Evolutionary conservation across 1,140 invertebrate species (phyloP).

Genomic region (Apis mellifera): DNA sequence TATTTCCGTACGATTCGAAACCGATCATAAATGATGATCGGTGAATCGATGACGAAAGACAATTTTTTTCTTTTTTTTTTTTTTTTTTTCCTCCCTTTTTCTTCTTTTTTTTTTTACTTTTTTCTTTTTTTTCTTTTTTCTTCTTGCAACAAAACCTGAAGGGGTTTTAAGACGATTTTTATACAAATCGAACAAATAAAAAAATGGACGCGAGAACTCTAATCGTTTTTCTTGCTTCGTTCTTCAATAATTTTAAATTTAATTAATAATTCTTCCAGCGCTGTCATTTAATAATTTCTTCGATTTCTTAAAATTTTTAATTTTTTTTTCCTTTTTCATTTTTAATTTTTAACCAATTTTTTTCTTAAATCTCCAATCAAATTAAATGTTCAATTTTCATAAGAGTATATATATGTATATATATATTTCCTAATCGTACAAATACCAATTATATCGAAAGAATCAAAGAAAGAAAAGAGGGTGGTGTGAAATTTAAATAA

Average conservation of each 20-base stretch:
- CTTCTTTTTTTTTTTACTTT: not conserved
- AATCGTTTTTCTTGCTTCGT: not conserved
- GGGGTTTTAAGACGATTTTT: not conserved
- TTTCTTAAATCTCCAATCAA: not conserved
- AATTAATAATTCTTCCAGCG: not conserved
- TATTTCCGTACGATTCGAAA: not conserved
- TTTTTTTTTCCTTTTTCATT: not conserved
- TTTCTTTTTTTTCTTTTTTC: not conserved
- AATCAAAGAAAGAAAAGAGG: not conserved
- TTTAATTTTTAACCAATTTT: not conserved
- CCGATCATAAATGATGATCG: not conserved
- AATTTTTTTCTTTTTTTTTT: not conserved
- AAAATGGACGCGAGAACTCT: not conserved
- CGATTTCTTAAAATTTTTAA: not conserved
- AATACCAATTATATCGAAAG: not conserved
- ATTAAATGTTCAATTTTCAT: not conserved
- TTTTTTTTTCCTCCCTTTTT: not conserved
- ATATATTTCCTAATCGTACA: not conserved
- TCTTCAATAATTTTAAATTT: not conserved
- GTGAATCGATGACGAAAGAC: not conserved
- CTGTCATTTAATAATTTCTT: not conserved
- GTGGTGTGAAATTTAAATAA: not conserved
- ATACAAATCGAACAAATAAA: not conserved
- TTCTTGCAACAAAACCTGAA: not conserved
- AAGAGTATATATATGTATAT: no score